phyloP scores from a whole-genome alignment of 2,113 vertebrate species.

The Malurus cyaneus region DNA sequence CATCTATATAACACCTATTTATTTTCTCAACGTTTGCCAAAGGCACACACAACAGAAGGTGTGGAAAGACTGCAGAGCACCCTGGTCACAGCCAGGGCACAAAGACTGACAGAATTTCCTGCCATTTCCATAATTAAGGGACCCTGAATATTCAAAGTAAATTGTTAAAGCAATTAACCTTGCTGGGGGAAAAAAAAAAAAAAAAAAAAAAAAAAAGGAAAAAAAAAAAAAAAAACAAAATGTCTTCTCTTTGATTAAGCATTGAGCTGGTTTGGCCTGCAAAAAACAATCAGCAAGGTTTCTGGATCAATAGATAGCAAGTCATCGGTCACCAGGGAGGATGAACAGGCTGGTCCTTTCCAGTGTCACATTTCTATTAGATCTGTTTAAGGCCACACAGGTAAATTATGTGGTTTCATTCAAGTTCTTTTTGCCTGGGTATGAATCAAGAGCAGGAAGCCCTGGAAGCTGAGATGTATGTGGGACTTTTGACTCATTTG shows the following conservation, averaged over 20 bases:
- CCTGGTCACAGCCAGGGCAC: not conserved
- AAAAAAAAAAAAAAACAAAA: too few species aligned
- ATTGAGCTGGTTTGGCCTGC: not conserved
- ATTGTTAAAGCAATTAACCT: not conserved
- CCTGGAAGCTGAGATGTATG: not conserved
- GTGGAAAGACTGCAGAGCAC: not conserved
- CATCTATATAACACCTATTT: not conserved
- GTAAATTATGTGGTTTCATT: not conserved
- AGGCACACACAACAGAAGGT: not conserved
- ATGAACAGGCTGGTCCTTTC: not conserved
- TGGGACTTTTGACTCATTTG: not conserved
- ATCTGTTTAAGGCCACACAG: not conserved
- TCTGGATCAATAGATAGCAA: not conserved
- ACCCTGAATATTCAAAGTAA: not conserved
- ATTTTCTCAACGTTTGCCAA: not conserved
- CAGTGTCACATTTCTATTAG: not conserved
- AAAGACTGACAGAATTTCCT: not conserved
- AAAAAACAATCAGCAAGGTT: not conserved
- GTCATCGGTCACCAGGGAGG: not conserved
- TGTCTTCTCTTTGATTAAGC: not conserved
- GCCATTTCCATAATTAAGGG: not conserved
- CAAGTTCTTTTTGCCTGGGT: not conserved
- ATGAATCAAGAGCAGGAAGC: not conserved
- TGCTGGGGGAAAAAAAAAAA: rapidly evolving
- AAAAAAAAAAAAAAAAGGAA: too few species aligned